phyloP scores from a whole-genome alignment of 2,888 invertebrate genomes.

The Coremacera marginata region DNA sequence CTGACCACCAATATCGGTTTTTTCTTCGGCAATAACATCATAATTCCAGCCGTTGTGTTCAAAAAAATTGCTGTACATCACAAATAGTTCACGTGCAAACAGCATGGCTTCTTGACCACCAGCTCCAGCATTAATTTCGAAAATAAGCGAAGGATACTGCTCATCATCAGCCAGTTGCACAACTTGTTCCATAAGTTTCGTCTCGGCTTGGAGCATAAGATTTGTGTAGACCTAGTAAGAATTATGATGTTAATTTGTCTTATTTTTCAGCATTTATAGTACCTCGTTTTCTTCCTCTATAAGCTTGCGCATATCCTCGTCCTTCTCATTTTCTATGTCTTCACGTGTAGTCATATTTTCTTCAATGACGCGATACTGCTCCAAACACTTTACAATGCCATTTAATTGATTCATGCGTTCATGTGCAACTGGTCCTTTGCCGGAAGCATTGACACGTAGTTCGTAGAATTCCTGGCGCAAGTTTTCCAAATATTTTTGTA shows the following conservation, averaged over 20 bases:
- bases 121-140: constrained; percentile 91
- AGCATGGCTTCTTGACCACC: constrained; percentile 99
- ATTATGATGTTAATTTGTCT: constrained; percentile 44
- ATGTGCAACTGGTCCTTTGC: constrained; percentile 48
- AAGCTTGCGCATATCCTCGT: constrained; percentile 77
- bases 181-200: constrained; percentile 70
- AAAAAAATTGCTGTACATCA: constrained; percentile 86
- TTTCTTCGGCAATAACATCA: constrained; percentile 71
- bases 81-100: constrained; percentile 87
- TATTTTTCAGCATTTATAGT: background rate
- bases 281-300: constrained; percentile 77
- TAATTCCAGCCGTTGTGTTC: constrained; percentile 77
- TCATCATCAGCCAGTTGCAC: constrained; percentile 73
- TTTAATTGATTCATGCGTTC: constrained; percentile 63
- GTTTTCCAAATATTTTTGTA: constrained; percentile 72
- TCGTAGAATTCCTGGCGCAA: constrained; percentile 72
- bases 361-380: constrained; percentile 72
- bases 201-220: constrained; percentile 69
- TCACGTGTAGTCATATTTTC: constrained; percentile 75
- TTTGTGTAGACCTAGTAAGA: constrained; percentile 69
- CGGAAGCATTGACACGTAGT: constrained; percentile 64
- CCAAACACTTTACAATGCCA: constrained; percentile 73
- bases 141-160: constrained; percentile 72
- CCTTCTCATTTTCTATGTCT: constrained; percentile 75
- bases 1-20: constrained; percentile 64